Base-by-base conservation (phyloP, 2,888 invertebrate genomes). In the Cecidostiba fungosa region DNA sequence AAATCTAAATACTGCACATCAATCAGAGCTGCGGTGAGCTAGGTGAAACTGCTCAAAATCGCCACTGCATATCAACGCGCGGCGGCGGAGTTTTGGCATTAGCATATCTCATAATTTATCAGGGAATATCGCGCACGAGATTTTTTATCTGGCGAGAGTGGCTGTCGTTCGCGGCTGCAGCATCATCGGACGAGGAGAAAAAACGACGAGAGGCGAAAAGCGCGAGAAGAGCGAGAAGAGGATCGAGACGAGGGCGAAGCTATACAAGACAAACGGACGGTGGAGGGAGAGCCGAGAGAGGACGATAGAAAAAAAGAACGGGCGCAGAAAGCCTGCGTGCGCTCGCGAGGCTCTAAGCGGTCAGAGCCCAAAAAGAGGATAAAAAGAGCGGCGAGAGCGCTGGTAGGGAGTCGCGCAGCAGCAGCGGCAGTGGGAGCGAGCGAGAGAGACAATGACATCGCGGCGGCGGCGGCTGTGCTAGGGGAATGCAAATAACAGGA, bases 401-500 rank as follows among this genome's bases (percentile, higher is more conserved):
- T 69, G 76, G 77, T 36, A 73, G 62, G 54, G 66, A 26, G 77
- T n/a, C 23, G 39, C 39, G n/a, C 26, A 39, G 78, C 23, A 54
- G 80, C 29, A 62, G n/a, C 26, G 50, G 78, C 23, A 54, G 80
- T 43, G 73, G n/a, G 73, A 78, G 73, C 59, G 78, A 78, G 66
- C 29, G 66, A n/a, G 79, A 77, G 26, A 80, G 88, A 89, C 88
- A 89, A 89, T 89, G 89, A 89, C 88, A 89, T 89, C 88, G 89
- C 86, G 88, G 89, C 87, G 89, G 89, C 89, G 88, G 89, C 89
- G 85, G 88, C 89, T 12, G 43, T 88, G 90, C 89, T 90, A 90
- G 91, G 91, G 91, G 91, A 92, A 92, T 92, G 92, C 91, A 92
- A 92, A 92, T 92, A 92, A 91, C 90, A 90, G 90, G 91, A 91